phyloP scores from a whole-genome alignment of 2,797 vertebrate genomes.

The Hyperoplus immaculatus region DNA sequence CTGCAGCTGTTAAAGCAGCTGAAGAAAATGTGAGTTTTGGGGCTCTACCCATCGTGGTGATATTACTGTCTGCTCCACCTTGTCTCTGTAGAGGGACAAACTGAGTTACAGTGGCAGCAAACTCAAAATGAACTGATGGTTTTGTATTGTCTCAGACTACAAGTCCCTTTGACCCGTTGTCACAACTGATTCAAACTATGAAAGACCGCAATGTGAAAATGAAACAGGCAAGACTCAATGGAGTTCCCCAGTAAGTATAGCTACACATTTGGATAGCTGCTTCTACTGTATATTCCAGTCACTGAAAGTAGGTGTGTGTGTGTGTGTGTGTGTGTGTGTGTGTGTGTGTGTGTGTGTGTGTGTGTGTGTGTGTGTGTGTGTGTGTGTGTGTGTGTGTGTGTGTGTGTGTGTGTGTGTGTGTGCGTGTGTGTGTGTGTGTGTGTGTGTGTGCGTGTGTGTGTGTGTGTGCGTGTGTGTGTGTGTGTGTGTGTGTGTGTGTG shows the following conservation, averaged over 20 bases:
- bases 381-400: too few relatives aligned
- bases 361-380: too few relatives aligned
- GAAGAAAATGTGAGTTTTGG: too few relatives aligned
- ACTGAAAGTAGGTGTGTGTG: neutral
- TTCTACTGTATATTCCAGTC: neutral
- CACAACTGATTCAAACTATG: neutral
- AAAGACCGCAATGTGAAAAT: slow-evolving; percentile 17
- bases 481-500: neutral
- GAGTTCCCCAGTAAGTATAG: slow-evolving; percentile 28
- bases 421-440: too few relatives aligned
- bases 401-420: too few relatives aligned
- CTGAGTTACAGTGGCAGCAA: neutral
- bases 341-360: too few relatives aligned
- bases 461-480: neutral
- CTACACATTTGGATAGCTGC: neutral
- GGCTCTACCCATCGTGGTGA: too few relatives aligned
- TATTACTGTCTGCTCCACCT: too few relatives aligned
- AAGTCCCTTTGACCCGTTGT: neutral
- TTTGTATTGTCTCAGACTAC: neutral
- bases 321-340: neutral
- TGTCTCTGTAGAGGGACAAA: neutral
- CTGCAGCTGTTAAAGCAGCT: too few relatives aligned
- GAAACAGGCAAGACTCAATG: neutral
- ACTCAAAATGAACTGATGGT: neutral
- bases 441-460: too few relatives aligned